These are phyloP conservation scores for Channa argus DNA, from an alignment of 2,113 vertebrate species.

Conservation along the genomic window DNA sequence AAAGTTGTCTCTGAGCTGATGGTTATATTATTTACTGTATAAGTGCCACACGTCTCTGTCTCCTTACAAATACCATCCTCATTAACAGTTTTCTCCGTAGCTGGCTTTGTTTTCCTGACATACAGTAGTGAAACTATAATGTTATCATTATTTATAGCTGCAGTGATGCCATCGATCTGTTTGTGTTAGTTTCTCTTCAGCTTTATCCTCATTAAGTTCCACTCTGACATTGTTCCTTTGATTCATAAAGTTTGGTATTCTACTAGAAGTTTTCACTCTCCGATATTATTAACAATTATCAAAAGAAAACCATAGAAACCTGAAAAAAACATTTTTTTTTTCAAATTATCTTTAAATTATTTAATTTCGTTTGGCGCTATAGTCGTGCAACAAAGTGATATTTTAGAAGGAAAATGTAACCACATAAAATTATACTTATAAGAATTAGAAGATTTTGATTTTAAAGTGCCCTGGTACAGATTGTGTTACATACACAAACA, in stretches of 20 bases:
- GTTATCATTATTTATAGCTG: constrained; percentile 37
- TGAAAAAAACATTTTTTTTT: not conserved
- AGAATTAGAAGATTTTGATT: not conserved
- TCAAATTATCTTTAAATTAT: not conserved
- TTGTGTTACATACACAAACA: not conserved
- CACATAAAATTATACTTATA: too few species aligned
- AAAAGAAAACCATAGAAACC: too few species aligned
- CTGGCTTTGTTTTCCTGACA: constrained; percentile 23
- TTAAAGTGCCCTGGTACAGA: too few species aligned
- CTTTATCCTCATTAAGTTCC: constrained; percentile 46
- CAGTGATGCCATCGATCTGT: constrained; percentile 36
- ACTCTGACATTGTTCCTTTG: constrained; percentile 16
- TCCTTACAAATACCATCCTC: constrained; percentile 5
- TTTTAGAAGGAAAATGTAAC: not conserved
- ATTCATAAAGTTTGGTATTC: constrained; percentile 30
- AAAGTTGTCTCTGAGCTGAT: not conserved
- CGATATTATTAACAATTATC: not conserved
- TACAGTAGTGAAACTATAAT: constrained; percentile 12
- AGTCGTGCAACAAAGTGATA: not conserved
- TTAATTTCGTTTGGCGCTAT: not conserved
- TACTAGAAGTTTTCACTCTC: not conserved
- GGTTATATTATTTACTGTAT: not conserved
- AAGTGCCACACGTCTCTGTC: constrained; percentile 18
- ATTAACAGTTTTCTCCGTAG: constrained; percentile 12
- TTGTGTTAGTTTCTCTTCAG: constrained; percentile 36